These are phyloP conservation scores for Hyperoplus lanceolatus DNA, from an alignment of 2,797 vertebrate genomes.

Conservation along the genomic window DNA sequence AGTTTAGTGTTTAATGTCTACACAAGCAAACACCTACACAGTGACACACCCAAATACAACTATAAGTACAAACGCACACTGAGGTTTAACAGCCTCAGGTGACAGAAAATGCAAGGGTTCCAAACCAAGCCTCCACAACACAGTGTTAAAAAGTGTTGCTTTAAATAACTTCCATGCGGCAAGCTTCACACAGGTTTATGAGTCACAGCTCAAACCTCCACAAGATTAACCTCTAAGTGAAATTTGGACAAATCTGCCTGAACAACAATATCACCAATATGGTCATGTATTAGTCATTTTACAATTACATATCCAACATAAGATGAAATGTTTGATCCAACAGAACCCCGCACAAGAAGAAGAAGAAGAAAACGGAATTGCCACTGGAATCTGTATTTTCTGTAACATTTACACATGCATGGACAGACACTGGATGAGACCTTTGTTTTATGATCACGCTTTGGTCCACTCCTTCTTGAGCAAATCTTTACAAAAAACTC, in stretches of 20 bases:
- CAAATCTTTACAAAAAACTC: background rate
- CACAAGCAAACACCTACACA: background rate
- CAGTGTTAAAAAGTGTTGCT: background rate
- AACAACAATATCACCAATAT: background rate
- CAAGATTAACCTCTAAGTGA: background rate
- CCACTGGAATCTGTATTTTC: background rate
- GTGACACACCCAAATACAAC: background rate
- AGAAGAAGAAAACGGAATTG: slow-evolving; percentile 6
- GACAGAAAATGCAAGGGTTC: background rate
- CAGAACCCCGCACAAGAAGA: background rate
- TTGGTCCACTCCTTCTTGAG: background rate
- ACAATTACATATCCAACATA: background rate
- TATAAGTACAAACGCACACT: background rate
- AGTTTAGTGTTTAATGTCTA: background rate
- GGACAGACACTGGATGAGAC: background rate
- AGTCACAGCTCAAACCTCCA: slow-evolving; percentile 29
- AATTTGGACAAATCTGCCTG: background rate
- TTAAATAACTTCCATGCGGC: background rate
- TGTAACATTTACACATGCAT: background rate
- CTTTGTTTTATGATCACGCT: background rate
- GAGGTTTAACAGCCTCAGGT: background rate
- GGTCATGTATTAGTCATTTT: no score
- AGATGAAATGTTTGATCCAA: background rate
- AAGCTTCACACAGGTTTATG: slow-evolving; percentile 23
- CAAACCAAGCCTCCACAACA: background rate